These are phyloP conservation scores for Corythornis vintsioides DNA, from an alignment of 2,113 vertebrate genomes.

Conservation along the genomic window DNA sequence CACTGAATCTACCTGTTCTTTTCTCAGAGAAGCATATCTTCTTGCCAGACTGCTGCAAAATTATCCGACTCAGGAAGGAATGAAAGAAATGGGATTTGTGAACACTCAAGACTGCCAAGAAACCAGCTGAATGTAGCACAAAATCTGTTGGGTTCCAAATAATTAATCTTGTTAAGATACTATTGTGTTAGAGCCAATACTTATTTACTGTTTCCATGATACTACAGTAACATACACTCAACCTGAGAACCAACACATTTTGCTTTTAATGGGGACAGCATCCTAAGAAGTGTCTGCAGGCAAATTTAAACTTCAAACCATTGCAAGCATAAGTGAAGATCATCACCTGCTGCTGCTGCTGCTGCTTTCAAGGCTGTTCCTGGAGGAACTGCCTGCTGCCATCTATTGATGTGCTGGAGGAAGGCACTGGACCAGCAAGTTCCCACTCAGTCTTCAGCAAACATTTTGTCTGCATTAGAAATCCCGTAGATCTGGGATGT, in stretches of 20 bases:
- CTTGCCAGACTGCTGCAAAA: neutral
- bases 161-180: constrained; percentile 33
- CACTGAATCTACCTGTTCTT: neutral
- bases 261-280: neutral
- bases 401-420: constrained; percentile 24
- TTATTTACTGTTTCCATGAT: neutral
- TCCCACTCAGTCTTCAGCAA: neutral
- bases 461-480: neutral
- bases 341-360: neutral
- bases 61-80: neutral
- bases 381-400: constrained; percentile 50
- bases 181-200: neutral
- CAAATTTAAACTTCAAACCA: neutral
- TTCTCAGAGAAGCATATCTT: neutral
- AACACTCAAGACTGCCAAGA: neutral
- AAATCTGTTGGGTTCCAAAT: neutral
- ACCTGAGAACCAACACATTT: neutral
- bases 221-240: neutral
- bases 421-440: neutral
- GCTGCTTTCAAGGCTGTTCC: neutral
- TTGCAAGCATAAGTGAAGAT: neutral
- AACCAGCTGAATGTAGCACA: neutral
- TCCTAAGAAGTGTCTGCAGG: neutral
- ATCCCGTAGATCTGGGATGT: neutral
- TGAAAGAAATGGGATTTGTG: constrained; percentile 31